A percentile compares a stretch with the other conserved stretches of the same genome.
Conservation (phyloP, 2,113 vertebrate genomes). For the Camelus dromedarius region DNA sequence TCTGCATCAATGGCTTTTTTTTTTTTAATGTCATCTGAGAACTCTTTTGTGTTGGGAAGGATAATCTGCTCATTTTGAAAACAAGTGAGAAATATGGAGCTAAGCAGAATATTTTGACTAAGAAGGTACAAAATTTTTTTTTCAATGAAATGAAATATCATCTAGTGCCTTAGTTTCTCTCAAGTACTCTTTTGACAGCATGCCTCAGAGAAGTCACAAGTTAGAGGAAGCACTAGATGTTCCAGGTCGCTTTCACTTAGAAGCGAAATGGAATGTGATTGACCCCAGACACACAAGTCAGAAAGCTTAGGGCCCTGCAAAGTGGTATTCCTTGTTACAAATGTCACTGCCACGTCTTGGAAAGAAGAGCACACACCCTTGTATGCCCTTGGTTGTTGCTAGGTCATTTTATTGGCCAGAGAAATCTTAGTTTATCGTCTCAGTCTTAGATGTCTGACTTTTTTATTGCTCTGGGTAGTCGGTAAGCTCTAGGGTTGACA, state of each 20-base stretch:
- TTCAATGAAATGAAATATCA: background rate
- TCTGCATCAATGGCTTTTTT: background rate
- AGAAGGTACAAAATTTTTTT: background rate
- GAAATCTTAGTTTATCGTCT: conserved; percentile 6
- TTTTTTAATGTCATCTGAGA: background rate
- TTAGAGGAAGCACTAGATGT: background rate
- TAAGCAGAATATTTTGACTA: background rate
- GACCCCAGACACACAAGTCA: background rate
- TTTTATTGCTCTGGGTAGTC: conserved; percentile 5
- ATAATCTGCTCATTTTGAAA: conserved; percentile 17
- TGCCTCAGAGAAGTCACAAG: background rate
- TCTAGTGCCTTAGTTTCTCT: background rate
- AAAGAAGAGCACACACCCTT: background rate
- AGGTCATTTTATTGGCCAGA: background rate
- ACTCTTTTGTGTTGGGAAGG: background rate
- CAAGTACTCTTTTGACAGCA: background rate
- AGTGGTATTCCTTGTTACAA: background rate
- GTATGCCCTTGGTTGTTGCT: background rate
- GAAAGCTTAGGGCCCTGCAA: background rate
- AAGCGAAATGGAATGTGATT: background rate
- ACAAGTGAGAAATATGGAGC: background rate
- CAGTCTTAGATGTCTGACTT: background rate
- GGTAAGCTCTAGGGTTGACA: background rate
- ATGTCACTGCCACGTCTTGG: background rate
- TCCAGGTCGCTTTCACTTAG: background rate